Evolutionary conservation across 2,888 invertebrate species (phyloP).

Genomic region (Aromia moschata): DNA sequence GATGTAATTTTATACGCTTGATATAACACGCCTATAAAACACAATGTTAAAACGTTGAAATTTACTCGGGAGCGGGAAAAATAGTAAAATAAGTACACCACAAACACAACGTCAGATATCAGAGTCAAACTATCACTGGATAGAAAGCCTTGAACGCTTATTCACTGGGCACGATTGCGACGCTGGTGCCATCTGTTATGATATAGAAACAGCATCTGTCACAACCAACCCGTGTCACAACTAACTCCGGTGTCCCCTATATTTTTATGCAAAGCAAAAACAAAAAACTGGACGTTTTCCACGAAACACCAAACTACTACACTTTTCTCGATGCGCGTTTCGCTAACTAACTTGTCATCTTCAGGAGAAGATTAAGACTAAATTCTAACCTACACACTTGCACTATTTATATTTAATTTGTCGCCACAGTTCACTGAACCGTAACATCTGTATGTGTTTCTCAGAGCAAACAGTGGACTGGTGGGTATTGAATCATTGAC

Average conservation of each 20-base stretch:
- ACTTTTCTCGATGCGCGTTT: no score
- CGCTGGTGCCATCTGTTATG: not conserved
- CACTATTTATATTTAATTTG: no score
- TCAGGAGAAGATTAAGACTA: no score
- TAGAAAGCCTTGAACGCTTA: not conserved
- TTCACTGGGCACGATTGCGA: not conserved
- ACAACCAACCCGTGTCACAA: not conserved
- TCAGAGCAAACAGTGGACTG: no score
- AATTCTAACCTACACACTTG: no score
- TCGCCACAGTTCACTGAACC: no score
- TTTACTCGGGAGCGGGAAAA: not conserved
- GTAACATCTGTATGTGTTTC: no score
- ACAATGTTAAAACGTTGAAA: not conserved
- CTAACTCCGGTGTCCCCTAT: slow-evolving; percentile 21
- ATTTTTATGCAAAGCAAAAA: no score
- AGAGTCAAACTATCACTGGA: not conserved
- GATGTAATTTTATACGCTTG: not conserved
- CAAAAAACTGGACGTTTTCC: no score
- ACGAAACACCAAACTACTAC: no score
- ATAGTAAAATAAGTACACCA: not conserved
- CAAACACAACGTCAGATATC: not conserved
- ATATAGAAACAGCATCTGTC: not conserved
- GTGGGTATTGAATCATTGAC: no score
- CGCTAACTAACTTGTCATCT: no score
- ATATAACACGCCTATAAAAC: not conserved